phyloP scores from a whole-genome alignment of 2,113 vertebrate genomes.

The Colius striatus region DNA sequence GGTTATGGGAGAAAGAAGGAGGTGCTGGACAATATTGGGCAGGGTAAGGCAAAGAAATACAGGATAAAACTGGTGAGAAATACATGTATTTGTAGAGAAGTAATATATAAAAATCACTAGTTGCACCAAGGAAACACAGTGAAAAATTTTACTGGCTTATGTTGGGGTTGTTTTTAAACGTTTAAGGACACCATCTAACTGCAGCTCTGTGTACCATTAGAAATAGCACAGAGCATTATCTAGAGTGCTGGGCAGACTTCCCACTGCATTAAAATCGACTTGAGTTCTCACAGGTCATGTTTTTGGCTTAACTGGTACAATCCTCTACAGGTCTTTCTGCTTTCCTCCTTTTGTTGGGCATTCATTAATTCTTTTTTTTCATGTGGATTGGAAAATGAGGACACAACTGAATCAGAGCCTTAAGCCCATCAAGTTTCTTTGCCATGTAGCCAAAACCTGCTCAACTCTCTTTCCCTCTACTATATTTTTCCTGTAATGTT shows the following conservation, averaged over 20 bases:
- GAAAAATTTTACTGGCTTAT: neutral
- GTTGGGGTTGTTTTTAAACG: neutral
- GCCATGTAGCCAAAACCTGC: neutral
- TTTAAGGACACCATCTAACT: neutral
- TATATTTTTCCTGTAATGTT: neutral
- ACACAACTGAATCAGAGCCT: neutral
- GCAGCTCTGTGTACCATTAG: neutral
- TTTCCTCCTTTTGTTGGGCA: neutral
- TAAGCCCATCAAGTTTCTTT: neutral
- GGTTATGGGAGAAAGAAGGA: neutral
- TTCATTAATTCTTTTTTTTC: neutral
- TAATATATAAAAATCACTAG: neutral
- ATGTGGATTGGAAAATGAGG: neutral
- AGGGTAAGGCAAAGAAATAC: neutral
- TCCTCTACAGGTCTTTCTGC: neutral
- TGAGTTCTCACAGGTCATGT: neutral
- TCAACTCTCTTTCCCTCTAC: neutral
- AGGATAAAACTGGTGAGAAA: neutral
- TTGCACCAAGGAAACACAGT: neutral
- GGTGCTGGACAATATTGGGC: neutral
- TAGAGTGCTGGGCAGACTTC: neutral
- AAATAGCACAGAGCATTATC: neutral
- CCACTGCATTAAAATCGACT: neutral
- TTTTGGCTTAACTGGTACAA: neutral
- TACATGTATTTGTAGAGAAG: neutral